Percentiles rank a stretch among this genome's conserved stretches.
phyloP scores from a whole-genome alignment of 1,140 invertebrate genomes.

The Caenorhabditis briggsae region DNA sequence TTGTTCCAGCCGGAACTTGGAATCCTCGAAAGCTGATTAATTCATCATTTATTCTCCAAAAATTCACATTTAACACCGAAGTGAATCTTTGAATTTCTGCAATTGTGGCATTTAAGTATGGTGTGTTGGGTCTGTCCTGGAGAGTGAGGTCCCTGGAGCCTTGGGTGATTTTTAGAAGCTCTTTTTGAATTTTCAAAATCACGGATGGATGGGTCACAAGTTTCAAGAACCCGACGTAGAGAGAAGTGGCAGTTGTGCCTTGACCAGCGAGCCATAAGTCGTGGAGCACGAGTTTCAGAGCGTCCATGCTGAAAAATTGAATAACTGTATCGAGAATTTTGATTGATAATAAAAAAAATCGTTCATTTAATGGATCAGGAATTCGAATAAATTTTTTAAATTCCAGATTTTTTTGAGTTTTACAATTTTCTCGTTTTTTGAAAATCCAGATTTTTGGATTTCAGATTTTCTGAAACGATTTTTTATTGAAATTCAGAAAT shows the following conservation, averaged over 20 bases:
- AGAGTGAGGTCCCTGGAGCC: neutral
- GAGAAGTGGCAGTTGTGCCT: conserved; percentile 49
- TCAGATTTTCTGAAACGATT: no score
- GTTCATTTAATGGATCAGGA: no score
- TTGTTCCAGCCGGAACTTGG: neutral
- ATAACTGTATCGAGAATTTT: neutral
- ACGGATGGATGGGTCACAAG: conserved; percentile 2
- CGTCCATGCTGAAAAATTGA: neutral
- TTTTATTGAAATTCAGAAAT: no score
- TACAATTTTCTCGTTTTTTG: no score
- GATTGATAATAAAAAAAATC: no score
- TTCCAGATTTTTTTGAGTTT: no score
- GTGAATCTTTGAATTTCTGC: conserved; percentile 63
- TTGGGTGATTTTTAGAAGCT: conserved; percentile 11
- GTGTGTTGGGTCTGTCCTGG: conserved; percentile 35
- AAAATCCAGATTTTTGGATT: no score
- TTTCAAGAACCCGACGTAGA: neutral
- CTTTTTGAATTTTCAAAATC: conserved; percentile 10
- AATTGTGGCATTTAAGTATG: conserved; percentile 55
- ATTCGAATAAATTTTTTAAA: no score
- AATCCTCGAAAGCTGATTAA: neutral
- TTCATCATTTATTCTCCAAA: conserved; percentile 23
- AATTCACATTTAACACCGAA: conserved; percentile 61
- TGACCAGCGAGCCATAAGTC: conserved; percentile 55
- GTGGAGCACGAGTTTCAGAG: neutral